Conservation (phyloP, 2,888 invertebrate genomes). For the Autographa gamma region DNA sequence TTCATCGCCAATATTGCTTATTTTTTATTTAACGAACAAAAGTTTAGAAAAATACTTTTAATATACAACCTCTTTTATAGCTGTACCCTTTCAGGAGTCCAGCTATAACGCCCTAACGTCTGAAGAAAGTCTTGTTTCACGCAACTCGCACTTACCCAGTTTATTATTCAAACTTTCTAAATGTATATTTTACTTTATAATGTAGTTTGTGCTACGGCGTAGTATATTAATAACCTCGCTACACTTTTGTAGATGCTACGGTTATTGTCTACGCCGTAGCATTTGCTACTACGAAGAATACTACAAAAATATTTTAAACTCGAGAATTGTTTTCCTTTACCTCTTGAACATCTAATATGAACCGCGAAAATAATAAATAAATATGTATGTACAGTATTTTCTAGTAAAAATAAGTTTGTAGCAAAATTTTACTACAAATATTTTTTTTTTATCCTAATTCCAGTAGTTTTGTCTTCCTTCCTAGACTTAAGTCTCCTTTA, state of each 20-base stretch:
- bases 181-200: conserved; percentile 54
- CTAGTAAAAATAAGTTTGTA: too few relatives aligned
- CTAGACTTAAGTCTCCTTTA: background rate
- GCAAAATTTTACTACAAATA: too few relatives aligned
- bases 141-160: conserved; percentile 43
- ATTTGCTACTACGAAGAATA: conserved; percentile 23
- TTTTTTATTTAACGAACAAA: background rate
- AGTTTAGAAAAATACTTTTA: background rate
- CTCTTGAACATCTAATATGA: too few relatives aligned
- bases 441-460: too few relatives aligned
- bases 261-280: conserved; percentile 39
- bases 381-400: too few relatives aligned
- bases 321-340: too few relatives aligned
- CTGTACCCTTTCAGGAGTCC: conserved; percentile 39
- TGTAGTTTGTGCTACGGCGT: conserved; percentile 36
- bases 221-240: conserved; percentile 34
- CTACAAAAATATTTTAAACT: background rate
- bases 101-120: conserved; percentile 13
- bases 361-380: too few relatives aligned
- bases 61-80: conserved; percentile 29
- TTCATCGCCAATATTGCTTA: too few relatives aligned
- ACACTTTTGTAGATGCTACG: conserved; percentile 37
- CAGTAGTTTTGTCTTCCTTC: background rate
- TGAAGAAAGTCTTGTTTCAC: conserved; percentile 42
- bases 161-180: conserved; percentile 51